A percentile compares a stretch with the other conserved stretches of the same genome.
Evolutionary conservation across 2,888 invertebrate genomes (phyloP).

Genomic region (Spisula solida): DNA sequence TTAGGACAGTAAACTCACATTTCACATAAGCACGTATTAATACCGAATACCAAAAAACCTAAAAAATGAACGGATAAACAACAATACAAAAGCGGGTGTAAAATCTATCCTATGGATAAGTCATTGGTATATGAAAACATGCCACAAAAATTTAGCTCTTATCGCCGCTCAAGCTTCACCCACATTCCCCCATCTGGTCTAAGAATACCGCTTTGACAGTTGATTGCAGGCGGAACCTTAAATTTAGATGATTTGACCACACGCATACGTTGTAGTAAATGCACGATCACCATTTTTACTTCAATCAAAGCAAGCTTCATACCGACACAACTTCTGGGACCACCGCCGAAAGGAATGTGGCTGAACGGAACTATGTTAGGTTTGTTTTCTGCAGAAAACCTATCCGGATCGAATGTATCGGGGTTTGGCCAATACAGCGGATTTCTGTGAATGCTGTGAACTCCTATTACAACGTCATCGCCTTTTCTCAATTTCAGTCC

Average conservation of each 20-base stretch:
- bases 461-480: conserved; percentile 64
- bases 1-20: too few relatives aligned
- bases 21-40: too few relatives aligned
- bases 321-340: conserved; percentile 82
- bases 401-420: conserved; percentile 75
- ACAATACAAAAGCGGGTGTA: too few relatives aligned
- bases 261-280: conserved; percentile 72
- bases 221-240: conserved; percentile 43
- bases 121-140: too few relatives aligned
- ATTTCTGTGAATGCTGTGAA: conserved; percentile 70
- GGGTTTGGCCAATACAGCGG: conserved; percentile 73
- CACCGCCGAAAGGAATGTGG: conserved; percentile 80
- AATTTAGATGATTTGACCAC: conserved; percentile 66
- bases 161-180: conserved; percentile 43
- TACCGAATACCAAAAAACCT: too few relatives aligned
- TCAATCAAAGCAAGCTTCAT: conserved; percentile 77
- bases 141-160: too few relatives aligned
- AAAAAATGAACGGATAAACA: too few relatives aligned
- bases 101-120: too few relatives aligned
- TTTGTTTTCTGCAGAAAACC: conserved; percentile 70
- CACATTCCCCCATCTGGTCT: conserved; percentile 40
- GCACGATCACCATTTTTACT: conserved; percentile 74
- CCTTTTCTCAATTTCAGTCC: conserved; percentile 70
- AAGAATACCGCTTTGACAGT: conserved; percentile 19
- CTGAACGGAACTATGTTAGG: conserved; percentile 67